These are phyloP conservation scores for Bovichtus diacanthus DNA, from an alignment of 2,797 vertebrate species.

Conservation along the genomic window DNA sequence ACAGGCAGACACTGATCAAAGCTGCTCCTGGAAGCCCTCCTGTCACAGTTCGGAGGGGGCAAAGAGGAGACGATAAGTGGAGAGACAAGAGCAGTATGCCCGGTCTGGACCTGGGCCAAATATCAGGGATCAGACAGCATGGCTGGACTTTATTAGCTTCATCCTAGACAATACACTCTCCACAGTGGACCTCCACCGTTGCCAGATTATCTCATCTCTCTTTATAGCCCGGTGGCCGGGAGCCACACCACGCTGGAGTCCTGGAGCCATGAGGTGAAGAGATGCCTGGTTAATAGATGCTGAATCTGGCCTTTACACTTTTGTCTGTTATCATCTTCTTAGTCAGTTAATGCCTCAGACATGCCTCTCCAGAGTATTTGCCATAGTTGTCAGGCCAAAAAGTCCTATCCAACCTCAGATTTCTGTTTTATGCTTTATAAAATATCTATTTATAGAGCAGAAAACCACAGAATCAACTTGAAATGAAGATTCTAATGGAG, in stretches of 20 bases:
- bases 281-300: slow-evolving; percentile 52
- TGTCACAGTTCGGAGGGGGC: slow-evolving; percentile 72
- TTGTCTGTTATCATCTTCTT: slow-evolving; percentile 23
- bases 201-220: slow-evolving; percentile 83
- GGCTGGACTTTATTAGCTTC: slow-evolving; percentile 84
- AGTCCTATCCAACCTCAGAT: neutral
- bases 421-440: slow-evolving; percentile 20
- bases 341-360: neutral
- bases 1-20: slow-evolving; percentile 88
- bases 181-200: slow-evolving; percentile 72
- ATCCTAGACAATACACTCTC: slow-evolving; percentile 80
- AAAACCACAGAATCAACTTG: slow-evolving; percentile 25
- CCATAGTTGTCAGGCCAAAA: slow-evolving; percentile 11
- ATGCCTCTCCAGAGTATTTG: neutral
- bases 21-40: slow-evolving; percentile 82
- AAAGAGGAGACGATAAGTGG: slow-evolving; percentile 74
- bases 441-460: slow-evolving; percentile 11
- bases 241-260: slow-evolving; percentile 67
- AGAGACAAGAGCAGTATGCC: slow-evolving; percentile 80
- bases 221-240: slow-evolving; percentile 67
- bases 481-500: slow-evolving; percentile 22
- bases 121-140: slow-evolving; percentile 79
- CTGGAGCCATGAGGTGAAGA: slow-evolving; percentile 69
- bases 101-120: slow-evolving; percentile 76
- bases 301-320: slow-evolving; percentile 24